phyloP scores from a whole-genome alignment of 2,797 vertebrate species.

The Sebastes hubbsi region DNA sequence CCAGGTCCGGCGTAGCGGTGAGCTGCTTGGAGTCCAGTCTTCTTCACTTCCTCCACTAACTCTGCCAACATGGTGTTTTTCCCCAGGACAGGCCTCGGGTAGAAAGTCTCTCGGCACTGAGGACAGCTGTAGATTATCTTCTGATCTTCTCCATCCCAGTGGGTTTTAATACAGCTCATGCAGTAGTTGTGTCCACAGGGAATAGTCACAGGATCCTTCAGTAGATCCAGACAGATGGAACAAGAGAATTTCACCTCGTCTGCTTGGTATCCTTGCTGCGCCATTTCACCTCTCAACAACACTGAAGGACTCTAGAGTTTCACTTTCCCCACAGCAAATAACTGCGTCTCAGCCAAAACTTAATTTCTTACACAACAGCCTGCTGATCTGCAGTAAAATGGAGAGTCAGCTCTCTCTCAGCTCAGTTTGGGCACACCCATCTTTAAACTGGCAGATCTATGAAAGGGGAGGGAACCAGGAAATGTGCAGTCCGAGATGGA shows the following conservation, averaged over 20 bases:
- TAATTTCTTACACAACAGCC: too few relatives aligned
- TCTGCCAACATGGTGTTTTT: conserved; percentile 22
- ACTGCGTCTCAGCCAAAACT: neutral
- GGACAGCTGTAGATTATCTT: conserved; percentile 2
- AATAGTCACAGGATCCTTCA: conserved; percentile 20
- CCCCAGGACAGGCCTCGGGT: neutral
- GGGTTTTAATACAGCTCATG: neutral
- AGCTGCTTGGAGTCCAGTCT: neutral
- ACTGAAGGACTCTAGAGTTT: too few relatives aligned
- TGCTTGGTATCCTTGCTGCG: neutral
- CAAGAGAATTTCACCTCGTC: neutral
- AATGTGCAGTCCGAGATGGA: too few relatives aligned
- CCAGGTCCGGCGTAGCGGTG: too few relatives aligned
- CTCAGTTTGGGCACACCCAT: too few relatives aligned
- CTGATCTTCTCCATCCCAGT: neutral
- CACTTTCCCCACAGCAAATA: neutral
- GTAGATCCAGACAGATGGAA: conserved; percentile 16
- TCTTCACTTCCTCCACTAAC: neutral
- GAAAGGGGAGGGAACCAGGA: too few relatives aligned
- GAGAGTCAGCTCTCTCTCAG: too few relatives aligned
- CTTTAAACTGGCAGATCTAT: too few relatives aligned
- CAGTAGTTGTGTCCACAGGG: conserved; percentile 32
- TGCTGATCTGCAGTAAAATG: neutral
- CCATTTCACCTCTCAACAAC: neutral
- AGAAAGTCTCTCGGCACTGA: conserved; percentile 12